phyloP scores from a whole-genome alignment of 37 sponge, comb jelly and placozoan genomes.

The Lycopodina hypogea region DNA sequence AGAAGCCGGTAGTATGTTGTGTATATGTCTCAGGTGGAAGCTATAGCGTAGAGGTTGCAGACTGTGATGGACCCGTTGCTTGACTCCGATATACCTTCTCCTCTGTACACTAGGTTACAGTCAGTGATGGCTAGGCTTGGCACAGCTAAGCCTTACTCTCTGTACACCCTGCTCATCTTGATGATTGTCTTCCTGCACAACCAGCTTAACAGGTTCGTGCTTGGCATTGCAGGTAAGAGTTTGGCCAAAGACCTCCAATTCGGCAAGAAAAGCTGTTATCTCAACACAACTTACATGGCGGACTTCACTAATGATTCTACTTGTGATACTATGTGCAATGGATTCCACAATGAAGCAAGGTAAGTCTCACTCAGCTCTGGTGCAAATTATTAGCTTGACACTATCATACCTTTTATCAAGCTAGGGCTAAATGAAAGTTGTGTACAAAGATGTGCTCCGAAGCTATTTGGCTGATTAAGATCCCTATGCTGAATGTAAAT shows the following conservation, averaged over 20 bases:
- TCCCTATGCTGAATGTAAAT: no score
- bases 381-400: no score
- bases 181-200: slow-evolving; percentile 64
- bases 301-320: not conserved
- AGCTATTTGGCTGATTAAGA: no score
- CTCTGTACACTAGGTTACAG: not conserved
- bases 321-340: slow-evolving; percentile 5
- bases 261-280: slow-evolving; percentile 35
- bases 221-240: slow-evolving; percentile 36
- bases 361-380: slow-evolving; percentile 13
- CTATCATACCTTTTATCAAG: no score
- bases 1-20: no score
- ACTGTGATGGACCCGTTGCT: no score
- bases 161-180: slow-evolving; percentile 63
- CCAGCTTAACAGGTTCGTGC: slow-evolving; percentile 68
- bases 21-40: no score
- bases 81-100: no score
- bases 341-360: slow-evolving; percentile 12
- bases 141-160: slow-evolving; percentile 8
- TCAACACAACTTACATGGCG: not conserved
- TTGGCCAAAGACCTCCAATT: slow-evolving; percentile 49
- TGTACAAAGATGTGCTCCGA: no score
- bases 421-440: no score
- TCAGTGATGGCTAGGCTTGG: not conserved
- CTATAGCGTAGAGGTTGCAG: no score